These are phyloP conservation scores for Standfussiana lucernea DNA, from an alignment of 2,888 invertebrate species.

Conservation along the genomic window DNA sequence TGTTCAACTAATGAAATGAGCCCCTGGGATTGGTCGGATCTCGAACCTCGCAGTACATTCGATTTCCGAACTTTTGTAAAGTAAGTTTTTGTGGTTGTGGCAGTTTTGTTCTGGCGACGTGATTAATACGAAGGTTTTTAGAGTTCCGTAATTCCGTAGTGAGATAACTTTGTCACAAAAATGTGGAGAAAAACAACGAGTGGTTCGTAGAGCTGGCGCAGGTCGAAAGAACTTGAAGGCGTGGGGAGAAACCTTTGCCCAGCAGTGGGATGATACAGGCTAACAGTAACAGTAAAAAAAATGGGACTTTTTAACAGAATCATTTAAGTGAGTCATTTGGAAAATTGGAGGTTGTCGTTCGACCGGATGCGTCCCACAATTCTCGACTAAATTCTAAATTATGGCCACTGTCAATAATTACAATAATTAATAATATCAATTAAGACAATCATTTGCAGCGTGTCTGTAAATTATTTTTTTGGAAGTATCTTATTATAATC, in stretches of 20 bases:
- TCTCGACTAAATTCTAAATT: not conserved
- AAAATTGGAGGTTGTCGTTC: not conserved
- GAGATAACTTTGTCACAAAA: not conserved
- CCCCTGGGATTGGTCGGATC: constrained; percentile 66
- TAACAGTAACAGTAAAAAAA: not conserved
- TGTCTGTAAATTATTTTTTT: not conserved
- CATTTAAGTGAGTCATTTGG: not conserved
- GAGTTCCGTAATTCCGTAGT: not conserved
- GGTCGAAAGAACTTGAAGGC: not conserved
- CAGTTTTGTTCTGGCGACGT: constrained; percentile 50
- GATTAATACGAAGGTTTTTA: constrained; percentile 38
- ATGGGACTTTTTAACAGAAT: too few relatives aligned
- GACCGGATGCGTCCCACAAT: not conserved
- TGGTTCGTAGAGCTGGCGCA: not conserved
- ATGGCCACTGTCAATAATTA: not conserved
- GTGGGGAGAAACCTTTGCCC: not conserved
- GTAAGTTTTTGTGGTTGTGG: constrained; percentile 50
- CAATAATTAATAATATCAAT: not conserved
- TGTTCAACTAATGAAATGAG: constrained; percentile 83
- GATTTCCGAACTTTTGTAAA: constrained; percentile 59
- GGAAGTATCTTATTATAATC: not conserved
- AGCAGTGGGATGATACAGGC: not conserved
- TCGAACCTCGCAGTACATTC: constrained; percentile 54
- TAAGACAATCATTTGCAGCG: not conserved
- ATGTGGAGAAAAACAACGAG: not conserved